Evolutionary conservation across 2,888 invertebrate species (phyloP).

Genomic region (Chrysolina oricalcia): DNA sequence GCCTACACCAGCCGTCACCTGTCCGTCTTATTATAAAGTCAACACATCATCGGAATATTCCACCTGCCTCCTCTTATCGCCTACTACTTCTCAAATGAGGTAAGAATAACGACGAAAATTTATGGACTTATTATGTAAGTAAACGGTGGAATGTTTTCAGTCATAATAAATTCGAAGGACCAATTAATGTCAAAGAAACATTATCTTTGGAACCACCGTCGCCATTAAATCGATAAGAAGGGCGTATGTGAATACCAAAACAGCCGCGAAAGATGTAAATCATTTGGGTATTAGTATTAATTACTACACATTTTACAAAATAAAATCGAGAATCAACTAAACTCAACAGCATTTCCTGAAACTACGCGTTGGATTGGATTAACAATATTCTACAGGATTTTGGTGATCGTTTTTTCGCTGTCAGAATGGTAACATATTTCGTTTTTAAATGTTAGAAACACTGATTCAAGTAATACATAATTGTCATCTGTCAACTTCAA

Average conservation of each 20-base stretch:
- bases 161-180: conserved; percentile 14
- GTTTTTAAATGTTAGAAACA: no score
- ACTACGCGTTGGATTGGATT: no score
- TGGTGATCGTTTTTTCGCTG: no score
- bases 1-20: not conserved
- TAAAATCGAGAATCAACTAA: no score
- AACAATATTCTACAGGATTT: no score
- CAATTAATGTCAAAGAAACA: conserved; percentile 1
- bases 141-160: conserved; percentile 25
- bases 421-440: no score
- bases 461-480: no score
- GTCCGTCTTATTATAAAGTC: conserved; percentile 13
- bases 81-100: conserved; percentile 45
- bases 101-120: conserved; percentile 44
- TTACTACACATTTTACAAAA: no score
- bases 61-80: conserved; percentile 35
- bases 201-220: not conserved
- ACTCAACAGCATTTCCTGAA: no score
- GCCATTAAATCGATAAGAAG: not conserved
- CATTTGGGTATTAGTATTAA: not conserved
- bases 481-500: no score
- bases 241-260: conserved; percentile 8
- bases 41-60: not conserved
- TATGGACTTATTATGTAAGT: conserved; percentile 45
- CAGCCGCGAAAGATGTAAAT: not conserved